Evolutionary conservation across 2,797 vertebrate species (phyloP).

Genomic region (Alcedo atthis): DNA sequence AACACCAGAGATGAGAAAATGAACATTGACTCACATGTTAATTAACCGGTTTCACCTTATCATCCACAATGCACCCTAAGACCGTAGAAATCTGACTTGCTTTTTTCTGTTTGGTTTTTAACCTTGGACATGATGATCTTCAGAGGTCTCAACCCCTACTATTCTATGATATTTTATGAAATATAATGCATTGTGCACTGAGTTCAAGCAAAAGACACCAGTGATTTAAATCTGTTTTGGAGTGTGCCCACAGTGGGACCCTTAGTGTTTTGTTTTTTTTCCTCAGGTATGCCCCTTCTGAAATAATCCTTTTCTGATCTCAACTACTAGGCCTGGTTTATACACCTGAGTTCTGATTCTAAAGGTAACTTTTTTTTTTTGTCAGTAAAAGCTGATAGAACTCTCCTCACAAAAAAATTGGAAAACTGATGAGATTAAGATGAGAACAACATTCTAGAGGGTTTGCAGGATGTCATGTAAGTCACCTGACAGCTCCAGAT

Average conservation of each 20-base stretch:
- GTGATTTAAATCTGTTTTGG: background rate
- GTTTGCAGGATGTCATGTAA: background rate
- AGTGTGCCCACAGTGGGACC: background rate
- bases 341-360: rapidly evolving
- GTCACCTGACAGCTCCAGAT: background rate
- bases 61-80: background rate
- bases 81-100: background rate
- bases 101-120: background rate
- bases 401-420: background rate
- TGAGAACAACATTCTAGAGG: background rate
- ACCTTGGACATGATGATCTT: background rate
- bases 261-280: background rate
- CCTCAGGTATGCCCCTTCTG: background rate
- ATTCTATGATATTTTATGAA: background rate
- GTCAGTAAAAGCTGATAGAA: background rate
- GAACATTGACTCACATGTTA: background rate
- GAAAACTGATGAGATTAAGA: background rate
- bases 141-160: no score
- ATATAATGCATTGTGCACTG: background rate
- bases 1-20: background rate
- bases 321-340: background rate
- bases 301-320: background rate
- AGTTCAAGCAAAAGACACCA: background rate
- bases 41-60: background rate
- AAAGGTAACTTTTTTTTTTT: background rate